These are phyloP conservation scores for Drosophila pseudoobscura DNA, from an alignment of 1,140 invertebrate genomes.

Conservation along the genomic window DNA sequence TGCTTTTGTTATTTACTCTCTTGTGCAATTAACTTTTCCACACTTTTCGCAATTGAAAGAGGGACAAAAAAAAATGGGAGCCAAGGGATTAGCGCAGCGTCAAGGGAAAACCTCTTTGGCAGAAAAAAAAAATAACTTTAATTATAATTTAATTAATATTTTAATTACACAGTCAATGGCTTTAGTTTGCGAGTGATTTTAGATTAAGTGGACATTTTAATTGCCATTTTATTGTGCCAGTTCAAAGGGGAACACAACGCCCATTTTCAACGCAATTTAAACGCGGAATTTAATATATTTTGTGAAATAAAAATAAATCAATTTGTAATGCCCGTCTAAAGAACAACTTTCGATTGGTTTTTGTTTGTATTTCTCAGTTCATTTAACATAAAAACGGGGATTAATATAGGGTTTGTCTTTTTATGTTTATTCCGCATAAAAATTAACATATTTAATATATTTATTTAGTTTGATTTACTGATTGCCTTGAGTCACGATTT, in stretches of 20 bases:
- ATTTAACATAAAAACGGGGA: no score
- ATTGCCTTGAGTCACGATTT: no score
- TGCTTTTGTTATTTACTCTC: slow-evolving; percentile 29
- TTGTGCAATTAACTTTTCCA: slow-evolving; percentile 59
- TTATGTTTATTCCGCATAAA: no score
- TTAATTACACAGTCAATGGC: slow-evolving; percentile 55
- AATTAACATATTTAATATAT: no score
- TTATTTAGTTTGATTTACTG: no score
- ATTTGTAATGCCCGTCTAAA: no score
- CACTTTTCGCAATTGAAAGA: slow-evolving; percentile 25
- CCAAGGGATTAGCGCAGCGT: slow-evolving; percentile 3
- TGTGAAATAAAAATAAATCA: no score
- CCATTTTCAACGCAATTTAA: no score
- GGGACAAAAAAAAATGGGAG: neutral
- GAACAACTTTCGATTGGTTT: no score
- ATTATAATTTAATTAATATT: slow-evolving; percentile 77
- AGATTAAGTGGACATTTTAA: slow-evolving; percentile 55
- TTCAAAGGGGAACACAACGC: neutral
- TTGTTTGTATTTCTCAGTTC: no score
- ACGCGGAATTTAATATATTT: no score
- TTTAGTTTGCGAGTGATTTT: slow-evolving; percentile 40
- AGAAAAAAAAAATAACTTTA: slow-evolving; percentile 40
- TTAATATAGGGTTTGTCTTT: no score
- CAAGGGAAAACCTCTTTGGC: slow-evolving; percentile 15
- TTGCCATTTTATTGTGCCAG: slow-evolving; percentile 40